Conservation (phyloP, 2,797 vertebrate species). For the Chrosomus eos region DNA sequence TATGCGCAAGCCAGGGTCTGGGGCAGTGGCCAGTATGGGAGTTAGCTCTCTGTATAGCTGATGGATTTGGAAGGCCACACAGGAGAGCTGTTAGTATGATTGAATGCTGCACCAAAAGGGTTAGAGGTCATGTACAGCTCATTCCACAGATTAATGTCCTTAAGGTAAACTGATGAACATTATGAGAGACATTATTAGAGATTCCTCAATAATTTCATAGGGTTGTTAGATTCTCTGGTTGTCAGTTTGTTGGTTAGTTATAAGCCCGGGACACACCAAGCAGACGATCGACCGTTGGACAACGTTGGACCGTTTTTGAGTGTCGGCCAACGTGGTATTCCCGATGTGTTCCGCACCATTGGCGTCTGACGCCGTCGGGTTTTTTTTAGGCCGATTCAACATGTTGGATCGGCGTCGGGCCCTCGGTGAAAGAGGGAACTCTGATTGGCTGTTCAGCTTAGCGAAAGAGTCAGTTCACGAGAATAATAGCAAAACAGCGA, state of each 20-base stretch:
- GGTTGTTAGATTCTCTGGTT: background rate
- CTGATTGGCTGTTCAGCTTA: too few species aligned
- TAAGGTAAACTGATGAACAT: background rate
- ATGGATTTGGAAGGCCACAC: conserved; percentile 30
- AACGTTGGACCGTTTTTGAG: too few species aligned
- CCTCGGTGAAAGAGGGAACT: too few species aligned
- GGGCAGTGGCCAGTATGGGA: conserved; percentile 2
- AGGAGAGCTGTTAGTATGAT: conserved; percentile 52
- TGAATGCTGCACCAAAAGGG: conserved; percentile 53
- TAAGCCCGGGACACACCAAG: background rate
- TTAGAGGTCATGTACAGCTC: conserved; percentile 19
- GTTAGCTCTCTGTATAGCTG: conserved; percentile 43
- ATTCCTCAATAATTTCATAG: background rate
- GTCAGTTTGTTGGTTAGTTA: background rate
- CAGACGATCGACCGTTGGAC: too few species aligned
- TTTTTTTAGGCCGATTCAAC: too few species aligned
- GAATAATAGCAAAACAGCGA: too few species aligned
- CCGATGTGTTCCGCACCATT: too few species aligned
- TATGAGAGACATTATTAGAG: background rate
- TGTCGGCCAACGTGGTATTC: too few species aligned
- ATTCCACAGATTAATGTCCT: conserved; percentile 5
- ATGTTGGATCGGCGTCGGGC: too few species aligned
- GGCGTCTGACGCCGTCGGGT: too few species aligned
- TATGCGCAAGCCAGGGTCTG: conserved; percentile 6
- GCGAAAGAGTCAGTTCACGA: too few species aligned